A percentile compares a stretch with the other conserved stretches of the same genome.
These are phyloP conservation scores for Teleopsis dalmanni DNA, from an alignment of 1,140 invertebrate genomes.

Conservation along the genomic window DNA sequence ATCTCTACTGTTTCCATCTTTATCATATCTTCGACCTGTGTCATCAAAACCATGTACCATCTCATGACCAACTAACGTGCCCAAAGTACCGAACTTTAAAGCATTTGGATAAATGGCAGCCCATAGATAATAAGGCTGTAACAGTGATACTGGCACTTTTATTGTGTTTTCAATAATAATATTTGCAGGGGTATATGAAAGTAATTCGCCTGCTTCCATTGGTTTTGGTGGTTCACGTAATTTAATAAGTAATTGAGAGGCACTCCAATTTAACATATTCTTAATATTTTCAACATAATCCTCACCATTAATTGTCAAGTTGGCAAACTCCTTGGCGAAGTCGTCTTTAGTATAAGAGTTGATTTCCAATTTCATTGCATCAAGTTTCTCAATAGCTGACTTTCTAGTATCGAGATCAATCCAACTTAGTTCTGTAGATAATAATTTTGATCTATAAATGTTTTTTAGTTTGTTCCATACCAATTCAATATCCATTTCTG, in stretches of 20 bases:
- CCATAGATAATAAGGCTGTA: conserved; percentile 34
- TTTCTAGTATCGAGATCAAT: conserved; percentile 15
- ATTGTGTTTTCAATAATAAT: conserved; percentile 30
- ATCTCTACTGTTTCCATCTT: conserved; percentile 55
- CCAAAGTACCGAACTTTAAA: conserved; percentile 54
- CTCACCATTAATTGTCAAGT: conserved; percentile 11
- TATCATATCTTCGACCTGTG: conserved; percentile 79
- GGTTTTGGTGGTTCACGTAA: conserved; percentile 22
- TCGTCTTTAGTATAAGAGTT: conserved; percentile 24
- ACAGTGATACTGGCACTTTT: conserved; percentile 27
- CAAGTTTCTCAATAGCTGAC: conserved; percentile 23
- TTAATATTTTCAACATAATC: conserved; percentile 12
- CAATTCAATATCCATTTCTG: conserved; percentile 20
- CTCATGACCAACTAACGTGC: conserved; percentile 61
- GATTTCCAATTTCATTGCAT: conserved; percentile 25
- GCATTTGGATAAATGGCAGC: conserved; percentile 29
- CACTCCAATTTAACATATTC: neutral
- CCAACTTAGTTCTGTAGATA: conserved; percentile 20
- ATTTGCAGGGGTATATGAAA: conserved; percentile 33
- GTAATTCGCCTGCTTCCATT: conserved; percentile 18
- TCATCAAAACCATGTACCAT: conserved; percentile 62
- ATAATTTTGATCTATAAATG: conserved; percentile 20
- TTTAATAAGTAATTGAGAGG: conserved; percentile 8
- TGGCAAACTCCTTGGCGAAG: conserved; percentile 25
- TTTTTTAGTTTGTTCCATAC: conserved; percentile 28